Conservation (phyloP, 2,797 vertebrate species). For the Lagodon rhomboides region DNA sequence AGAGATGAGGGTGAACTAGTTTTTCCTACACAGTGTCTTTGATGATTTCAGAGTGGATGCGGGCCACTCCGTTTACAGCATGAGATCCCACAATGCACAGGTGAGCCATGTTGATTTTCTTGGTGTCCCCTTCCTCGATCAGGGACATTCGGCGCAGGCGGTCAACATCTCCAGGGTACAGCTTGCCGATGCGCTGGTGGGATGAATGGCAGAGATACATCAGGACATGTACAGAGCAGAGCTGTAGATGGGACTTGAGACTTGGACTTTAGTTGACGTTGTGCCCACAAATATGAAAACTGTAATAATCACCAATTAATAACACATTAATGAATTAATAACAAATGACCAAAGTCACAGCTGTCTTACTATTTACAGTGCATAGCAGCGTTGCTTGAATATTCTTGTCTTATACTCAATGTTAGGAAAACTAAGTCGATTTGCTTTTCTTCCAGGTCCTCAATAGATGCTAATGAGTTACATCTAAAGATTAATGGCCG, state of each 20-base stretch:
- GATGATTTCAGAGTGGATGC: slow-evolving; percentile 95
- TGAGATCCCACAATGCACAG: slow-evolving; percentile 95
- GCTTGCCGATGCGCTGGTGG: slow-evolving; percentile 83
- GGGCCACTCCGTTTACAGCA: slow-evolving; percentile 94
- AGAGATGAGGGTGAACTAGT: not conserved
- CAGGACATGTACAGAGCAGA: not conserved
- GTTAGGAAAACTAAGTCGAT: too few species aligned
- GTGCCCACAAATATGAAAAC: not conserved
- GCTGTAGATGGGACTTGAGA: not conserved
- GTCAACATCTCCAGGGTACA: slow-evolving; percentile 88
- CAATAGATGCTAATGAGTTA: too few species aligned
- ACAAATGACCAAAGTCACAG: not conserved
- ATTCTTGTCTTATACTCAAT: too few species aligned
- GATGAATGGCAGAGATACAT: not conserved
- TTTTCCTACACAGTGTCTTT: slow-evolving; percentile 90
- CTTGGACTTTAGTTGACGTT: not conserved
- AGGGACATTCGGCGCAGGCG: slow-evolving; percentile 94
- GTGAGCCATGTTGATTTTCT: slow-evolving; percentile 97
- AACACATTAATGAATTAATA: not conserved
- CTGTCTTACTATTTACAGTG: too few species aligned
- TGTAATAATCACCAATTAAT: too few species aligned
- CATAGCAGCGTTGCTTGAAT: too few species aligned
- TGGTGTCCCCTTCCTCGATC: slow-evolving; percentile 90
- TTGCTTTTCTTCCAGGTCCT: too few species aligned
- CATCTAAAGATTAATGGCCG: too few species aligned